Evolutionary conservation across 2,888 invertebrate species (phyloP), one percentile per base, ranked within the genome.

Genomic region (Cabera pusaria): DNA sequence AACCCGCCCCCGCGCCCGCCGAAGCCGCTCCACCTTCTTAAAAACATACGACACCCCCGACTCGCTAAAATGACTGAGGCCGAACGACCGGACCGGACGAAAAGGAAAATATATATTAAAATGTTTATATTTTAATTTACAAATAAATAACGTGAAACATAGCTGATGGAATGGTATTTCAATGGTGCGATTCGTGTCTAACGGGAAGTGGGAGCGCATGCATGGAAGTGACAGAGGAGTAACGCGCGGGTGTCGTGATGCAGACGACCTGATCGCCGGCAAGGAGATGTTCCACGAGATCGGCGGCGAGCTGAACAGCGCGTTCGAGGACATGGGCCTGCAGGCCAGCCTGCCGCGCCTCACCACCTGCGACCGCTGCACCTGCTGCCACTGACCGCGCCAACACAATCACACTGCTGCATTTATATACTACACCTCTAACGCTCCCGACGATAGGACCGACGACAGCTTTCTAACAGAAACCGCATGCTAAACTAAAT

Each of bases 271-370:
- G 90, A 93, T 96, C 87, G 89, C 90, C 69, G 93, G 94, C 87
- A 97, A 97, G 92, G 96, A 97, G 91, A 92, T 95, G 86, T 97
- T 95, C 93, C 96, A 95, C 89, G 92, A 94, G 79, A 94, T 98
- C 82, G 96, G 96, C 63, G 97, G 96, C 79, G 97, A 97, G 86
- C 91, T 98, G 91, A 97, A 98, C 91, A 90, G 92, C 76, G 96
- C 97, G 63, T 97, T 97, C 91, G 91, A 93, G 74, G 95, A 96
- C 82, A 80, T 88, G 44, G 83, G 78, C 10, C 59, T 87, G 59
- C 72, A 72, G 52, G 41, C 65, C 40, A 51, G 60, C 9, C 42
- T 49, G 7, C 31, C 49, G 25, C 21, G 52, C 28, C 32, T 24
- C 14, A 70, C 74, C 49, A 43, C 52, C 53, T 85, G 86, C 77